Evolutionary conservation across 1,140 invertebrate genomes (phyloP).

Genomic region (Megathymus violae): DNA sequence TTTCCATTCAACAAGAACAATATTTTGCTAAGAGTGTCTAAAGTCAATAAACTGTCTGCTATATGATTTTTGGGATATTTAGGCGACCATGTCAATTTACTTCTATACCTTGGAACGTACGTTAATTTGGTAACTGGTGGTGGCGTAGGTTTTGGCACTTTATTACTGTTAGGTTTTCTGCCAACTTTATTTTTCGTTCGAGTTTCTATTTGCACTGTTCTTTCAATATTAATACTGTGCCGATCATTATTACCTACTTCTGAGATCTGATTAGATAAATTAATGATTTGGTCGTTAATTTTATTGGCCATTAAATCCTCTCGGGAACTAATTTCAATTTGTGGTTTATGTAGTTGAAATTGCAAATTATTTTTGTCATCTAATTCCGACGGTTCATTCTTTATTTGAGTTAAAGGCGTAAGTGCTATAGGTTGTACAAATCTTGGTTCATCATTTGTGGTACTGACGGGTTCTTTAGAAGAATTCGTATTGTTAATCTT

Average conservation of each 20-base stretch:
- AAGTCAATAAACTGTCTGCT: constrained; percentile 6
- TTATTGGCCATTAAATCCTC: constrained; percentile 15
- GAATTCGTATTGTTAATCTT: not conserved
- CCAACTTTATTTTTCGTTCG: not conserved
- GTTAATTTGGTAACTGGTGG: not conserved
- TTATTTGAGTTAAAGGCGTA: not conserved
- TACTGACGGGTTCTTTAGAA: not conserved
- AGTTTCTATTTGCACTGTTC: not conserved
- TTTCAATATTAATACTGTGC: not conserved
- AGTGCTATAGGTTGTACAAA: constrained; percentile 1
- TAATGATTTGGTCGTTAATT: constrained; percentile 14
- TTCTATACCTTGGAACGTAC: not conserved
- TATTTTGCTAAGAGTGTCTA: constrained; percentile 3
- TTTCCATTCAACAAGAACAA: constrained; percentile 1
- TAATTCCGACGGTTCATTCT: not conserved
- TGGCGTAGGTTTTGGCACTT: not conserved
- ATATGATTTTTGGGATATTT: not conserved
- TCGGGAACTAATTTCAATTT: not conserved
- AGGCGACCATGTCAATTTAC: not conserved
- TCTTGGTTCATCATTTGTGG: not conserved
- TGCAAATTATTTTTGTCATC: not conserved
- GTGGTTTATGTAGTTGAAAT: not conserved
- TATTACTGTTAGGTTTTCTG: not conserved
- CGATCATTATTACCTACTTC: constrained; percentile 10
- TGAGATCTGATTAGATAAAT: constrained; percentile 10